Conservation (phyloP, 2,113 vertebrate species). For the Orientallactaga bullata region DNA sequence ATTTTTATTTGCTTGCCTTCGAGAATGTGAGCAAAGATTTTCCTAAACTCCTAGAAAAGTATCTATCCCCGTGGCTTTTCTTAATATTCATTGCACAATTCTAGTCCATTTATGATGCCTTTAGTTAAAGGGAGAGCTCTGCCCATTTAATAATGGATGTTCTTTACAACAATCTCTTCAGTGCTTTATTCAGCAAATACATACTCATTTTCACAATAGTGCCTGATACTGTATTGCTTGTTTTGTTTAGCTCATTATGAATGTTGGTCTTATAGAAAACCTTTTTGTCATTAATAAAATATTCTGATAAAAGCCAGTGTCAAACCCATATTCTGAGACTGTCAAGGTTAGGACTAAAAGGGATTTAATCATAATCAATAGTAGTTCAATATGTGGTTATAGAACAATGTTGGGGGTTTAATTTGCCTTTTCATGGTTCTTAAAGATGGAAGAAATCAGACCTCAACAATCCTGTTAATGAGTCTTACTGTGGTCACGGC, state of each 20-base stretch:
- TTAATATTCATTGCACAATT: neutral
- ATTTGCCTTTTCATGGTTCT: neutral
- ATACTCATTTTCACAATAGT: neutral
- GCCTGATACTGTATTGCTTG: neutral
- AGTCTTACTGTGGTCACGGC: neutral
- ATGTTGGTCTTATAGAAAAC: neutral
- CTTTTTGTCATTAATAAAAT: neutral
- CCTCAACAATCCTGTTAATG: neutral
- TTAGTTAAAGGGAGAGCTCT: neutral
- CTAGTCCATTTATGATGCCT: neutral
- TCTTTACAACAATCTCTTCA: neutral
- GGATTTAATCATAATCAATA: neutral
- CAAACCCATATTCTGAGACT: neutral
- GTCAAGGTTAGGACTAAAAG: neutral
- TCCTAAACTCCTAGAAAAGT: neutral
- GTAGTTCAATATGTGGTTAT: neutral
- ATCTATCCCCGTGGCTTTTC: neutral
- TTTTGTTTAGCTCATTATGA: neutral
- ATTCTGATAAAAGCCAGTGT: neutral
- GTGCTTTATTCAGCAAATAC: neutral
- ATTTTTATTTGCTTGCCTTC: neutral
- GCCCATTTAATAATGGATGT: neutral
- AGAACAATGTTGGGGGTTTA: neutral
- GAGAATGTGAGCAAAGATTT: neutral
- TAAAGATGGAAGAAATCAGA: neutral